These are phyloP conservation scores for Tamandua tetradactyla DNA, from an alignment of 2,797 vertebrate genomes.

Conservation along the genomic window DNA sequence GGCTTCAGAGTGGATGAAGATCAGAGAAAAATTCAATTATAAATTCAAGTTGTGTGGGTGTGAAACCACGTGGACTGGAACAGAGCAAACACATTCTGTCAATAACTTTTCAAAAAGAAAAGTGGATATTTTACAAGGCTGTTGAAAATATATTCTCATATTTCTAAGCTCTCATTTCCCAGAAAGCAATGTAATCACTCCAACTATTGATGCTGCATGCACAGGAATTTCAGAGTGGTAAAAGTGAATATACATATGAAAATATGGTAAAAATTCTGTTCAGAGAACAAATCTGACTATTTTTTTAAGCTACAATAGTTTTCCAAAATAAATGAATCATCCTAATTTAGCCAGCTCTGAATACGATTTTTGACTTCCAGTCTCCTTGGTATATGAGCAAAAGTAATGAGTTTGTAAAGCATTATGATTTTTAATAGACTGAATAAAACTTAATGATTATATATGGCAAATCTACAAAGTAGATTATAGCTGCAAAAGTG, in stretches of 20 bases:
- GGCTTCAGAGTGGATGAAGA: background rate
- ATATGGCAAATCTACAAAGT: background rate
- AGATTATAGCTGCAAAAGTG: background rate
- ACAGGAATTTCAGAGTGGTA: background rate
- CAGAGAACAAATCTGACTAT: background rate
- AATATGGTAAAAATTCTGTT: background rate
- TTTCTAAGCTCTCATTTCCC: background rate
- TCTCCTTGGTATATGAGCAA: background rate
- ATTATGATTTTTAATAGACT: conserved; percentile 11
- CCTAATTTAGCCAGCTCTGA: accelerated
- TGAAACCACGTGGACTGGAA: background rate
- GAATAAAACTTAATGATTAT: background rate
- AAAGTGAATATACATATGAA: background rate
- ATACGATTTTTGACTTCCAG: conserved; percentile 6
- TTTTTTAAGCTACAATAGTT: background rate
- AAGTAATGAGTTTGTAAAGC: conserved; percentile 17
- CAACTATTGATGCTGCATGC: background rate
- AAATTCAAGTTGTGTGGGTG: background rate
- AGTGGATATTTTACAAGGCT: background rate
- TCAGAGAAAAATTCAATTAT: background rate
- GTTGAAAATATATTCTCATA: background rate
- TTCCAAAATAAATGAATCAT: background rate
- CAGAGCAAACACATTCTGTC: background rate
- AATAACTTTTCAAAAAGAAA: conserved; percentile 25
- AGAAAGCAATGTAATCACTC: background rate